A percentile compares a stretch with the other conserved stretches of the same genome.
Evolutionary conservation across 1,140 invertebrate genomes (phyloP).

Genomic region (Onthophagus taurus): DNA sequence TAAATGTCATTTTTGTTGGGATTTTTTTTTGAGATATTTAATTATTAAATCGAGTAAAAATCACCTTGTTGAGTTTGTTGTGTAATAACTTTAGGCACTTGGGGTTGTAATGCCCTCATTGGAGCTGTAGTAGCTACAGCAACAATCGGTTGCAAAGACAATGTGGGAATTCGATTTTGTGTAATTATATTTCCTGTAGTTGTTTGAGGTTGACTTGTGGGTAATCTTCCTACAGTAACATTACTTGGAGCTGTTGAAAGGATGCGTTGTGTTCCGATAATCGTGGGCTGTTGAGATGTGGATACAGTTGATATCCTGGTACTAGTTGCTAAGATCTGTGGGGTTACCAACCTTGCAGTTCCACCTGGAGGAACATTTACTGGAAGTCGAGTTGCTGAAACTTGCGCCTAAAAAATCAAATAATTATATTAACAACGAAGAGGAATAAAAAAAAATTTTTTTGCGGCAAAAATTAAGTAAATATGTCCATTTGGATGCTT

Average conservation of each 20-base stretch:
- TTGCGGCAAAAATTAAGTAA: too few relatives aligned
- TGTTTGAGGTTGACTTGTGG: constrained; percentile 20
- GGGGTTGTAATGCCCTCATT: constrained; percentile 23
- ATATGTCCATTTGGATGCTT: too few relatives aligned
- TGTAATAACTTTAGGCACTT: constrained; percentile 32
- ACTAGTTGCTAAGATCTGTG: constrained; percentile 26
- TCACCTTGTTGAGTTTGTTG: constrained; percentile 28
- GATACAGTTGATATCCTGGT: constrained; percentile 27
- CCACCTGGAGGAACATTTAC: constrained; percentile 23
- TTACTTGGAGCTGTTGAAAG: constrained; percentile 24
- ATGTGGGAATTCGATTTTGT: constrained; percentile 25
- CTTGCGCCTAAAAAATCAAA: constrained; percentile 23
- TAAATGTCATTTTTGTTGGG: too few relatives aligned
- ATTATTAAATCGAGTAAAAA: background rate
- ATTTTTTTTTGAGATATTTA: too few relatives aligned
- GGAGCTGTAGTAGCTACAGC: constrained; percentile 29
- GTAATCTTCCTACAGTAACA: constrained; percentile 25
- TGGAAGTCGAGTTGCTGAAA: constrained; percentile 30
- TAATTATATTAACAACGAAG: background rate
- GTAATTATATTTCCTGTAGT: constrained; percentile 21
- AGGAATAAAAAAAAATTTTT: background rate
- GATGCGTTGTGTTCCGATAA: constrained; percentile 24
- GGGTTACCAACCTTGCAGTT: constrained; percentile 24
- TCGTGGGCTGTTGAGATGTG: constrained; percentile 20
- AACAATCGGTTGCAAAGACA: constrained; percentile 29